Evolutionary conservation across 92 coral and sea anemone species (phyloP).

Genomic region (Pocillopora meandrina): DNA sequence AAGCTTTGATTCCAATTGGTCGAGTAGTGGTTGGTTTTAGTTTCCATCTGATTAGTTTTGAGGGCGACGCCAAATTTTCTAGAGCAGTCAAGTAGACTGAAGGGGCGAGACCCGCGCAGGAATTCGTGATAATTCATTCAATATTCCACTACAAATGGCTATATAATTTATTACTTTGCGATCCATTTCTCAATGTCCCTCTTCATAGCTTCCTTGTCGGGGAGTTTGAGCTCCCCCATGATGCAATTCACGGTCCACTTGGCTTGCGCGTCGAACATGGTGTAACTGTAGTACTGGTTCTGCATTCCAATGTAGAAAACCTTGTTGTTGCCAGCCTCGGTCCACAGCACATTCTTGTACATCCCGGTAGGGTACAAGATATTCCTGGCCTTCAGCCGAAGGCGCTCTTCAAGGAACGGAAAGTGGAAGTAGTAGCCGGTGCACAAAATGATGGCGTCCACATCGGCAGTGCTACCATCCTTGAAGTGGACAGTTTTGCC

Average conservation of each 20-base stretch:
- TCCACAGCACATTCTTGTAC: conserved; percentile 45
- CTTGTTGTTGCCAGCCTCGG: conserved; percentile 52
- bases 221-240: conserved; percentile 42
- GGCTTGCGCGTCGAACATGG: conserved; percentile 60
- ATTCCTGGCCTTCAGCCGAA: conserved; percentile 36
- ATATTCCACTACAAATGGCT: too few relatives aligned
- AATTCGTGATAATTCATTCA: too few relatives aligned
- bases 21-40: too few relatives aligned
- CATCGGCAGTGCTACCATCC: conserved; percentile 45
- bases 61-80: too few relatives aligned
- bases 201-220: conserved; percentile 45
- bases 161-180: conserved; percentile 15
- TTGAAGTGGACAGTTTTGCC: conserved; percentile 54
- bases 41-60: too few relatives aligned
- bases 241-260: conserved; percentile 49
- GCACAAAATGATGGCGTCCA: conserved; percentile 59
- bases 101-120: neutral
- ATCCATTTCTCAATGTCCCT: conserved; percentile 40
- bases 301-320: conserved; percentile 39
- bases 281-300: conserved; percentile 44
- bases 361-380: conserved; percentile 35
- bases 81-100: too few relatives aligned
- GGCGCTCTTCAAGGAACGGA: conserved; percentile 47
- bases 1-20: too few relatives aligned
- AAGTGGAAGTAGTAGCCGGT: conserved; percentile 46